Evolutionary conservation across 2,797 vertebrate genomes (phyloP).

Genomic region (Sebastes taczanowskii): DNA sequence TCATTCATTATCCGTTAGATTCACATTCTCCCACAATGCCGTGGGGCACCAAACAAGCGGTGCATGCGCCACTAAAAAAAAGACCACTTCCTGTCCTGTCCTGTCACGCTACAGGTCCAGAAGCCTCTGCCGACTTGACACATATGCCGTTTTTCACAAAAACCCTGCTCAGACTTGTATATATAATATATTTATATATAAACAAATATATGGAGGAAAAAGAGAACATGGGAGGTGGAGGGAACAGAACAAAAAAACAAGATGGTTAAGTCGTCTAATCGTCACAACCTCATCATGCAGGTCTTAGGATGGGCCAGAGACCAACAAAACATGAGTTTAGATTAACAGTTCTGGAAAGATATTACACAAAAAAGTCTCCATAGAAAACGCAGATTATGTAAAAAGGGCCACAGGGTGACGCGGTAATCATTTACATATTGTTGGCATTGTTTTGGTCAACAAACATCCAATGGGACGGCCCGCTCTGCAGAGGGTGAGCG

Average conservation of each 20-base stretch:
- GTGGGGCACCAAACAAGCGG: conserved; percentile 67
- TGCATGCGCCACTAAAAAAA: conserved; percentile 74
- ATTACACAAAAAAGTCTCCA: conserved; percentile 96
- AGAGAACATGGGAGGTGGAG: conserved; percentile 74
- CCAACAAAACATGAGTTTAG: conserved; percentile 86
- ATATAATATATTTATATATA: conserved; percentile 76
- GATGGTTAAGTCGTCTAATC: conserved; percentile 84
- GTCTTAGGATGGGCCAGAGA: conserved; percentile 86
- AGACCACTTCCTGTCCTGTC: conserved; percentile 54
- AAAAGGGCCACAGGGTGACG: conserved; percentile 97
- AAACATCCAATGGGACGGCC: conserved; percentile 87
- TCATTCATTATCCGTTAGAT: conserved; percentile 75
- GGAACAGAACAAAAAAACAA: conserved; percentile 84
- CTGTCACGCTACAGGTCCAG: conserved; percentile 80
- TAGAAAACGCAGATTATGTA: conserved; percentile 97
- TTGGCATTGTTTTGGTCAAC: conserved; percentile 99
- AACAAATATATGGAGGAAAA: conserved; percentile 67
- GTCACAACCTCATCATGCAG: conserved; percentile 93
- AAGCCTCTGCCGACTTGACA: conserved; percentile 84
- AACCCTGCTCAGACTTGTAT: conserved; percentile 82
- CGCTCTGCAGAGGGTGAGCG: conserved; percentile 77
- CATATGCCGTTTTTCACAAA: conserved; percentile 76
- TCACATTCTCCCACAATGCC: conserved; percentile 85
- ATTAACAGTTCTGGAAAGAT: conserved; percentile 89
- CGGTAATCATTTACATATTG: conserved; percentile 93